Evolutionary conservation across 2,797 vertebrate genomes (phyloP), one percentile per base, ranked within the genome.

Genomic region (Acipenser oxyrinchus): DNA sequence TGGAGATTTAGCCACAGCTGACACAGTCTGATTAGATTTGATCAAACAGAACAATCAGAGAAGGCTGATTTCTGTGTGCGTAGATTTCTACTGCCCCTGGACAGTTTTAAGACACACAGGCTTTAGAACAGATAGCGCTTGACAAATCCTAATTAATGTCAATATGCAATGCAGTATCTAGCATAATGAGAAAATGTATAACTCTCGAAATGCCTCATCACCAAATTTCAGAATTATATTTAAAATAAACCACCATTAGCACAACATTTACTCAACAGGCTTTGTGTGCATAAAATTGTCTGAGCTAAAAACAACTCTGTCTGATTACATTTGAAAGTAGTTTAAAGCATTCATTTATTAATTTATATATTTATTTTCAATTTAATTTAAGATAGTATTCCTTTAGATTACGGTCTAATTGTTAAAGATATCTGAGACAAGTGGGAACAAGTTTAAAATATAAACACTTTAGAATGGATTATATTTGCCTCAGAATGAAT

Each of bases 251-350:
- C 48, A 37, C 65, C 59, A 69, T 76, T 78, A 70, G 60, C 58
- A 70, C 64, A 61, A 65, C 71, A 69, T 65, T 61, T 57, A 65
- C 67, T 67, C 50, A 51, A 70, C 72, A 66, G 69, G 15, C 62
- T 71, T 51, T 15, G 50, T 62, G 18, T 66, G 70, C 68, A 64
- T 62, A 59, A 71, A 63, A 55, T 70, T 65, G 62, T 74, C 66
- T 71, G 62, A 59, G 67, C 66, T 73, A 51, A 72, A 71, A 71
- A 72, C 64, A 73, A 72, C 64, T 65, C 70, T 49, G 55, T 49
- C 68, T 79, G 69, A 77, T 79, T 79, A 66, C 71, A 75, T 81
- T 73, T 70, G 66, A 75, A 74, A 75, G 74, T 69, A 79, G 73
- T 72, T 70, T 48, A 55, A 62, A 58, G 49, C 23, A 18, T 51